Percentiles rank a stretch among this genome's conserved stretches.
Evolutionary conservation across 2,888 invertebrate genomes (phyloP).

Genomic region (Eustalomyia histrio): DNA sequence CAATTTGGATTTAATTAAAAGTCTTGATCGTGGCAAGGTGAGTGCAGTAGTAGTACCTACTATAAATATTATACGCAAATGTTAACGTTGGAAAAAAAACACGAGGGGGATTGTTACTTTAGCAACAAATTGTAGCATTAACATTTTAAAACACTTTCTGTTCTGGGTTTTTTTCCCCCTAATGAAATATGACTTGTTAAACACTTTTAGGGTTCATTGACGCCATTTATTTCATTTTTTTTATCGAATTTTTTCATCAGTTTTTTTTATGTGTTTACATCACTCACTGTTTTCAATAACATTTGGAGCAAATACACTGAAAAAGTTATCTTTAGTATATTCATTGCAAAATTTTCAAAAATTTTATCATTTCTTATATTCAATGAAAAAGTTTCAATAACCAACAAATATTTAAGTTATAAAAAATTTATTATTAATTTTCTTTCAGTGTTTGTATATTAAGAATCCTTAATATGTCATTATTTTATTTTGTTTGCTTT

Average conservation of each 20-base stretch:
- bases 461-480: background rate
- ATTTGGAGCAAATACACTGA: background rate
- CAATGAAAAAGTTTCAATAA: background rate
- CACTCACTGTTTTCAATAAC: background rate
- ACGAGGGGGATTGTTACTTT: background rate
- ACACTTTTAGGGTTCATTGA: conserved; percentile 32
- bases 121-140: background rate
- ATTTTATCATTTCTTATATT: too few species aligned
- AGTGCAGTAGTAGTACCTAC: too few species aligned
- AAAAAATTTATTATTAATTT: too few species aligned
- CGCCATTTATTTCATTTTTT: conserved; percentile 6
- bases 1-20: conserved; percentile 88
- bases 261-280: background rate
- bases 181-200: background rate
- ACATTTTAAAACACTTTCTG: background rate
- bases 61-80: background rate
- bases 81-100: background rate
- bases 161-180: background rate
- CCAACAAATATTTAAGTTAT: background rate
- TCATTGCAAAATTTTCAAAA: too few species aligned
- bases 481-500: background rate
- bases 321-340: too few species aligned
- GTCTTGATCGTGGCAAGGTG: conserved; percentile 92
- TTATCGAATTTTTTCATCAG: background rate
- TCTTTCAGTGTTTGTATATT: too few species aligned